Evolutionary conservation across 2,888 invertebrate species (phyloP).

Genomic region (Synergus laeviventris): DNA sequence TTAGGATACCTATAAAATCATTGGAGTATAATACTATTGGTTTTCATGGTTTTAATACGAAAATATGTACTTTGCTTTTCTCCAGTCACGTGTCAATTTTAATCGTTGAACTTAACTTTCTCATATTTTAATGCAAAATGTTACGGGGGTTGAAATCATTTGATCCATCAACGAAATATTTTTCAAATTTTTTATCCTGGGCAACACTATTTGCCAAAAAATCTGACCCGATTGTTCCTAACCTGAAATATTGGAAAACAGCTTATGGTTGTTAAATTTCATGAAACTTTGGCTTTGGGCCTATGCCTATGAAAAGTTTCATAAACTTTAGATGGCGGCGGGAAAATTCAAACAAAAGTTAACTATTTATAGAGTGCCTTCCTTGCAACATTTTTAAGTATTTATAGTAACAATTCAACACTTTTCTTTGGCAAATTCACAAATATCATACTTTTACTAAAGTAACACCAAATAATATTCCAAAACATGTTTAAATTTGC

Average conservation of each 20-base stretch:
- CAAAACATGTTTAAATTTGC: too few relatives aligned
- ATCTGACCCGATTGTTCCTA: neutral
- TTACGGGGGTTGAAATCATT: neutral
- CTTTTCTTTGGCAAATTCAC: too few relatives aligned
- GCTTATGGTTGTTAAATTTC: too few relatives aligned
- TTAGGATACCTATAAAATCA: neutral
- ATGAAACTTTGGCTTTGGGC: too few relatives aligned
- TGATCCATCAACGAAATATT: neutral
- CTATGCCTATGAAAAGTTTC: too few relatives aligned
- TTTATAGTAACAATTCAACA: too few relatives aligned
- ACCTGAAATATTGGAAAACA: neutral
- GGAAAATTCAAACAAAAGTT: too few relatives aligned
- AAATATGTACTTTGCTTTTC: neutral
- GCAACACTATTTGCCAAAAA: conserved; percentile 7
- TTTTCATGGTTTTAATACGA: neutral
- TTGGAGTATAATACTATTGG: neutral
- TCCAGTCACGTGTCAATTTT: neutral
- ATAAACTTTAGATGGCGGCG: too few relatives aligned
- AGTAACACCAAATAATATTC: too few relatives aligned
- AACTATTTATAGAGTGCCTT: too few relatives aligned
- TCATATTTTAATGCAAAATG: neutral
- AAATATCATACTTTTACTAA: too few relatives aligned
- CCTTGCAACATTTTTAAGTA: too few relatives aligned
- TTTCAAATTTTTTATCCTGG: neutral
- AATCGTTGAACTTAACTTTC: neutral